Conservation (phyloP, 2,797 vertebrate genomes). For the Sebastes hopkinsi region DNA sequence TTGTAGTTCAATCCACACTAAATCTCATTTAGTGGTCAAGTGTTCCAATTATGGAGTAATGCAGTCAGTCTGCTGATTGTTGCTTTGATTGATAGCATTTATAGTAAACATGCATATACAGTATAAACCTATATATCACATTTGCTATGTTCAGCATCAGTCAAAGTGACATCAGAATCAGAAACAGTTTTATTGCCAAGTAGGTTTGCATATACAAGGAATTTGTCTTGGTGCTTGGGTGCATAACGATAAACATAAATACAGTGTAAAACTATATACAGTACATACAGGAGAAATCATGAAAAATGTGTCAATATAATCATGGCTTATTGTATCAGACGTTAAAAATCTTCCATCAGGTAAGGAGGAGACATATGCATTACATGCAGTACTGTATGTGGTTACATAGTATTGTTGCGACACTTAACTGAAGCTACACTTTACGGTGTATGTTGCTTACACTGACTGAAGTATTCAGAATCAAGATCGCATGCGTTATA, state of each 20-base stretch:
- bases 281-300: background rate
- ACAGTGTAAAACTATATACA: background rate
- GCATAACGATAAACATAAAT: background rate
- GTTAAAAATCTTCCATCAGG: background rate
- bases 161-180: background rate
- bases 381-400: background rate
- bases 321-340: background rate
- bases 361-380: background rate
- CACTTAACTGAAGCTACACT: background rate
- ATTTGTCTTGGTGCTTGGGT: no score
- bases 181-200: background rate
- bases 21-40: conserved; percentile 29
- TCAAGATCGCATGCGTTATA: background rate
- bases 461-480: background rate
- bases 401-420: background rate
- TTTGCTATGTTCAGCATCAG: background rate
- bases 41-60: conserved; percentile 10
- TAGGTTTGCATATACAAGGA: background rate
- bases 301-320: background rate
- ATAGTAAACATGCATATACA: background rate
- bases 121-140: background rate
- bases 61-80: conserved; percentile 10
- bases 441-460: background rate
- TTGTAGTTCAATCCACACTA: background rate
- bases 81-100: conserved; percentile 6